phyloP scores from a whole-genome alignment of 1,140 invertebrate species.

The Globodera rostochiensis region DNA sequence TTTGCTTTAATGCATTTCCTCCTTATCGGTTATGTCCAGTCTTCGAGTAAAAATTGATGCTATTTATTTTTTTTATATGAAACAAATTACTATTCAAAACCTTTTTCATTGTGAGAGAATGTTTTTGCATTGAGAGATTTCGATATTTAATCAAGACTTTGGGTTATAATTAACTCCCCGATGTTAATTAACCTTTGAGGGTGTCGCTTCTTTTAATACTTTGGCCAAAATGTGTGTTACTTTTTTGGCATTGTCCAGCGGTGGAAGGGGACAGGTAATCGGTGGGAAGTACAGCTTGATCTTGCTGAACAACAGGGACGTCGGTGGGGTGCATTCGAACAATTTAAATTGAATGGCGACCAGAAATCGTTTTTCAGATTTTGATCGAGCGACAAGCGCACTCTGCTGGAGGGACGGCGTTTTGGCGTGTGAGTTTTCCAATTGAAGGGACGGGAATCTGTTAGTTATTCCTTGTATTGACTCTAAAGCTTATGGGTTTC shows the following conservation, averaged over 20 bases:
- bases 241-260: slow-evolving; percentile 28
- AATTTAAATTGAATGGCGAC: neutral
- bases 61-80: neutral
- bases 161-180: too few relatives aligned
- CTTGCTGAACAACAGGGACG: slow-evolving; percentile 54
- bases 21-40: too few relatives aligned
- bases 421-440: slow-evolving; percentile 40
- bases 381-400: slow-evolving; percentile 43
- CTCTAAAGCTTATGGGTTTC: too few relatives aligned
- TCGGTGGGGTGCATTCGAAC: neutral
- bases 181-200: too few relatives aligned
- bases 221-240: slow-evolving; percentile 44
- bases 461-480: too few relatives aligned
- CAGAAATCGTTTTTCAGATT: slow-evolving; percentile 14
- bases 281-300: slow-evolving; percentile 40
- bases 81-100: neutral
- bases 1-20: too few relatives aligned
- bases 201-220: neutral
- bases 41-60: neutral
- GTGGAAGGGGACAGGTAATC: slow-evolving; percentile 8
- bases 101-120: slow-evolving; percentile 1
- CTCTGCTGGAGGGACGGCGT: slow-evolving; percentile 49
- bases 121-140: neutral
- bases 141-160: too few relatives aligned
- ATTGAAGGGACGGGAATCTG: neutral